phyloP scores from a whole-genome alignment of 1,140 invertebrate species.

The Latrodectus geometricus region DNA sequence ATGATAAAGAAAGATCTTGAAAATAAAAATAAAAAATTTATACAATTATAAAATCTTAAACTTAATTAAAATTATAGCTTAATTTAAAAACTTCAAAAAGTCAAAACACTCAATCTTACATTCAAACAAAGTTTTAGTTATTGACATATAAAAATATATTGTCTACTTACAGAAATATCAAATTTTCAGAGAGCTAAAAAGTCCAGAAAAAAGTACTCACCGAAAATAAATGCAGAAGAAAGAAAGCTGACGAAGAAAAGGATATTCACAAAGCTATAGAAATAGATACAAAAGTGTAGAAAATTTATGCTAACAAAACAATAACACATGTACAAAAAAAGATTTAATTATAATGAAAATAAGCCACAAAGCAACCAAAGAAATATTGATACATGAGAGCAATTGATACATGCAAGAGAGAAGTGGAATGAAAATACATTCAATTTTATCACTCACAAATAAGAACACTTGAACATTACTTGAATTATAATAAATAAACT shows the following conservation, averaged over 20 bases:
- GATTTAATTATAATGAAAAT: background rate
- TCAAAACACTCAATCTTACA: too few relatives aligned
- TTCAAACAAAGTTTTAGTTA: too few relatives aligned
- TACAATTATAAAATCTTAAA: too few relatives aligned
- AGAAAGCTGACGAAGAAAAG: conserved; percentile 54
- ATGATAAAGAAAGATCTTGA: too few relatives aligned
- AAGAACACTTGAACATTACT: background rate
- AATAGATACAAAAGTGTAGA: conserved; percentile 27
- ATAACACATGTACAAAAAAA: background rate
- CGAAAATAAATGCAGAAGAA: conserved; percentile 21
- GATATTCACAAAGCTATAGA: conserved; percentile 48
- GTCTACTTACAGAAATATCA: background rate
- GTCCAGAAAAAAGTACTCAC: conserved; percentile 20
- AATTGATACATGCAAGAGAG: background rate
- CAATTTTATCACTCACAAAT: background rate
- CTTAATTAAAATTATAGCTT: too few relatives aligned
- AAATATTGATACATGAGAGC: background rate
- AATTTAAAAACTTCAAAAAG: too few relatives aligned
- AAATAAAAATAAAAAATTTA: too few relatives aligned
- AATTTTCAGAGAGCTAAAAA: conserved; percentile 19
- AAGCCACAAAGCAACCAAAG: conserved; percentile 16
- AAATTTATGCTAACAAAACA: background rate
- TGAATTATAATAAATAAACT: background rate
- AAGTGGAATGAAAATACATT: background rate
- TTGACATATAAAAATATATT: background rate